Conservation (phyloP, 2,888 invertebrate genomes). For the Lycaena phlaeas region DNA sequence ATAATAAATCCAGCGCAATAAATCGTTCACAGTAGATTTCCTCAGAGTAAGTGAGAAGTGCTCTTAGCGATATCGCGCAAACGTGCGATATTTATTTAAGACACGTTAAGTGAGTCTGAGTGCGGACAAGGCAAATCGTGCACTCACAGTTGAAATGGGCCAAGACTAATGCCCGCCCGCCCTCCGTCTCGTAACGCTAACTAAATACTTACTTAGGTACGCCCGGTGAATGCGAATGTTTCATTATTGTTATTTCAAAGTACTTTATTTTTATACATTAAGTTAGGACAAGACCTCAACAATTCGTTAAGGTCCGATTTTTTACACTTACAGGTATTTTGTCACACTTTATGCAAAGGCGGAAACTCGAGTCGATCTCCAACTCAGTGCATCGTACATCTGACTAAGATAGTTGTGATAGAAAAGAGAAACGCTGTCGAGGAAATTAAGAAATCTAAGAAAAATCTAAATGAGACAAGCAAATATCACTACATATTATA, state of each 20-base stretch:
- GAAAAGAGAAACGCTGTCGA: too few relatives aligned
- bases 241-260: not conserved
- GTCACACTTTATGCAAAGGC: too few relatives aligned
- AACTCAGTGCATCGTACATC: too few relatives aligned
- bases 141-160: constrained; percentile 58
- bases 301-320: not conserved
- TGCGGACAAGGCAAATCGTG: constrained; percentile 43
- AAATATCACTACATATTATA: too few relatives aligned
- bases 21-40: constrained; percentile 39
- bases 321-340: too few relatives aligned
- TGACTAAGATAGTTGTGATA: too few relatives aligned
- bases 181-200: not conserved
- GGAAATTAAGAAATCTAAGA: too few relatives aligned
- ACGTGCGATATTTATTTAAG: constrained; percentile 70
- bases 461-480: too few relatives aligned
- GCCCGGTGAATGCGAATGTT: not conserved
- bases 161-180: constrained; percentile 47
- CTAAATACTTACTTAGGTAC: constrained; percentile 4
- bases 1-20: constrained; percentile 41
- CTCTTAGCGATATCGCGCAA: constrained; percentile 58
- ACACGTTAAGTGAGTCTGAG: constrained; percentile 36
- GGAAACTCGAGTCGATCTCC: too few relatives aligned
- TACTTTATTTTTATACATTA: too few relatives aligned
- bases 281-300: too few relatives aligned
- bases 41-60: constrained; percentile 58